Conservation (phyloP, 2,888 invertebrate species). For the Ectobius pallidus region DNA sequence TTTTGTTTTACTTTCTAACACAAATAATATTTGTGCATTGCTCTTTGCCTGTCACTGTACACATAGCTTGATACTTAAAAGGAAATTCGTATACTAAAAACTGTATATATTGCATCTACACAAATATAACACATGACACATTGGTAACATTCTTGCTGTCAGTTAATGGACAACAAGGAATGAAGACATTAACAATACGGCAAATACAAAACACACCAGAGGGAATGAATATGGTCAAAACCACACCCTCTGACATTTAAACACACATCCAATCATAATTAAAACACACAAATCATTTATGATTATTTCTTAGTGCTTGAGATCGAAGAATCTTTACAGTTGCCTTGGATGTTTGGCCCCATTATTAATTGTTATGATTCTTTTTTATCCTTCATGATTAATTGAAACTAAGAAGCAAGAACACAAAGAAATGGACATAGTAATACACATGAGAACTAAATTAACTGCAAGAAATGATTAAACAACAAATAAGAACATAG, state of each 20-base stretch:
- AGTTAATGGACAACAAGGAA: neutral
- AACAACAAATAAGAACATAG: neutral
- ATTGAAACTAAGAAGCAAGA: conserved; percentile 6
- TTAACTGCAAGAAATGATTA: neutral
- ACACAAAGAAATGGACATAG: neutral
- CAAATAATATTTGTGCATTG: too few species aligned
- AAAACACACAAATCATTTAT: conserved; percentile 14
- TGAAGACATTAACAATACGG: conserved; percentile 20
- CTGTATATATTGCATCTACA: conserved; percentile 32
- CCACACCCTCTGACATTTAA: conserved; percentile 19
- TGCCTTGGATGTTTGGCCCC: conserved; percentile 16
- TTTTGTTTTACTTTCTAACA: too few species aligned
- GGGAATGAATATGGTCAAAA: conserved; percentile 3
- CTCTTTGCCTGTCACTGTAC: too few species aligned
- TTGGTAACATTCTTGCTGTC: conserved; percentile 20
- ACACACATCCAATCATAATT: conserved; percentile 29
- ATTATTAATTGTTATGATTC: too few species aligned
- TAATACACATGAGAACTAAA: neutral
- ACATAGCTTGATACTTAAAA: too few species aligned
- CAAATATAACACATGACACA: conserved; percentile 30
- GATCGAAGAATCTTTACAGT: conserved; percentile 21
- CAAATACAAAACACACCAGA: conserved; percentile 28
- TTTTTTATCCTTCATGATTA: neutral
- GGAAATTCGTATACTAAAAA: conserved; percentile 18
- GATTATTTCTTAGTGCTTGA: conserved; percentile 22